Conservation (phyloP, 2,113 vertebrate species). For the Crotalus tigris region DNA sequence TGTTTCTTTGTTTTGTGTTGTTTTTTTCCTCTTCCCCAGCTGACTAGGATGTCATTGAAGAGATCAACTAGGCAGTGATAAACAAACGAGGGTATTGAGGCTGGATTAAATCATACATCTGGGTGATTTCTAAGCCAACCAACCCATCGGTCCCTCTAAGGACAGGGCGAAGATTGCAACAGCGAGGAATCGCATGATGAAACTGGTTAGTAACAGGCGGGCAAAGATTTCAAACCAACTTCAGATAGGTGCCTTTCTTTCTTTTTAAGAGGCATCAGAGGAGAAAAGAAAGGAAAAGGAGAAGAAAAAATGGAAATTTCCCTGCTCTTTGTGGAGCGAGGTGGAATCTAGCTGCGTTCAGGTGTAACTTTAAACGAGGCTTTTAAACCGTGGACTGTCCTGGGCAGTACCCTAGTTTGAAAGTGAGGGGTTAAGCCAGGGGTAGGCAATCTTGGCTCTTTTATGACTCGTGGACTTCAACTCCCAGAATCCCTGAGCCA, state of each 20-base stretch:
- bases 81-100: not conserved
- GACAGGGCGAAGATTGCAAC: accelerated
- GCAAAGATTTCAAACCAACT: not conserved
- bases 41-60: not conserved
- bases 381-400: not conserved
- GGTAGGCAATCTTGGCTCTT: no score
- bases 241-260: not conserved
- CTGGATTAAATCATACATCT: constrained; percentile 12
- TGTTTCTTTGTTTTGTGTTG: no score
- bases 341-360: not conserved
- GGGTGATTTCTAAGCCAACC: not conserved
- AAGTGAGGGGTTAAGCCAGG: not conserved
- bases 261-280: not conserved
- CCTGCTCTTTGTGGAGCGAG: not conserved
- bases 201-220: not conserved
- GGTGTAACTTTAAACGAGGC: no score
- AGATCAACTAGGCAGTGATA: not conserved
- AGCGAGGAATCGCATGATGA: accelerated
- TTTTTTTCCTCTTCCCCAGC: not conserved
- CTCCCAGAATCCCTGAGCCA: no score
- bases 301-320: not conserved
- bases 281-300: not conserved
- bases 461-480: no score
- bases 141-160: not conserved
- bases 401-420: not conserved